Evolutionary conservation across 2,888 invertebrate species (phyloP), one percentile per base, ranked within the genome.

Genomic region (Drosophila affinis): DNA sequence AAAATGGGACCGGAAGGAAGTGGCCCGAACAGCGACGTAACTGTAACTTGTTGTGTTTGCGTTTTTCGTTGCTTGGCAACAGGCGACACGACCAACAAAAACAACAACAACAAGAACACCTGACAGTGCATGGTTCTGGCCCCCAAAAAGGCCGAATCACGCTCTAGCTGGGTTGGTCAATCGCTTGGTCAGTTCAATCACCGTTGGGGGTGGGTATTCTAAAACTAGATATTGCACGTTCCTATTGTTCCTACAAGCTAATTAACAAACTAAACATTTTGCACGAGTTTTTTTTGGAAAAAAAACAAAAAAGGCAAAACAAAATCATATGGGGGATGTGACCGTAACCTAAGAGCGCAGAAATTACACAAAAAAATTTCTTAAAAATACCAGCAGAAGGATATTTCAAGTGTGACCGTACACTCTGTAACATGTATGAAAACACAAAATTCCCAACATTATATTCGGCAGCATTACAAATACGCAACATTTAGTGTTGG

Each of bases 21-120:
- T 88, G 54, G 78, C 87, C 60, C 68, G 79, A 72, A 58, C 62
- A 58, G 39, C 39, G 72, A 76, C 80, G 77, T 79, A 83, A 79
- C 76, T 14, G 61, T 69, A 69, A 76, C 61, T 83, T 87, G 78
- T 86, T 88, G 88, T 89, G 87, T 90, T 88, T 78, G 84, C 70
- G 79, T 86, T 79, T 71, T 75, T 71, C 88, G 89, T 90, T 79
- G 90, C 90, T 78, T 83, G 86, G 83, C 78, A 89, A 89, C 88
- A 81, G 62, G 77, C 74, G 77, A 78, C 79, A 83, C 52, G 71
- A 80, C 76, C 12, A 32, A 10, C 14, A 77, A 71, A 78, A 74
- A 78, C 71, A 72, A 73, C 76, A 79, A 76, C 81, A 74, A 84
- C 71, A 76, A 76, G 71, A 76, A 78, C 70, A 62, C 21, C 21